Evolutionary conservation across 2,888 invertebrate genomes (phyloP), one percentile per base, ranked within the genome.

Genomic region (Machimus atricapillus): DNA sequence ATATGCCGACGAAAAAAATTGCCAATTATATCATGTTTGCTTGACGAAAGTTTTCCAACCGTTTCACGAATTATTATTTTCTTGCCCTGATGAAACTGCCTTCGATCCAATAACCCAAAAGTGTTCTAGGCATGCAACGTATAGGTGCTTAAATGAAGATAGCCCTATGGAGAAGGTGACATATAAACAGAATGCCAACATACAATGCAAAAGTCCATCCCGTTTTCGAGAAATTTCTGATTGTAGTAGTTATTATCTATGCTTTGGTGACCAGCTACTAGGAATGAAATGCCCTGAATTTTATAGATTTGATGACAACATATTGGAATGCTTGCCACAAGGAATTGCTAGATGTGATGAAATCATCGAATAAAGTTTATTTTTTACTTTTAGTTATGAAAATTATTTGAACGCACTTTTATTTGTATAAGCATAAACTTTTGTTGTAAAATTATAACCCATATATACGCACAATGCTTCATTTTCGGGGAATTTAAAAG

Each of bases 261-360:
- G 89, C 81, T 89, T 87, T 34, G 86, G 87, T 31, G 89, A 89
- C 40, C 88, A 89, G 73, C 88, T 88, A 8, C 87, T 89, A 31
- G 88, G 88, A 76, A 89, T 89, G 77, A 89, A 88, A 81, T 90
- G 90, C 88, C 89, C 89, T 1, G 87, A 88, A 56, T 89, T 88
- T 43, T 89, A 89, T 82, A 89, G 89, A 43, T 89, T 89, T 83
- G 89, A 89, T 82, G 89, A 89, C 78, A 78, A 79, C 27, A 58
- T 88, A 4, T 52, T 89, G 14, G 88, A 89, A 40, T 90, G 90
- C 78, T 43, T 89, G 4, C 89, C 89, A 34, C 86, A 89, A 73
- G 88, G 87, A 66, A 77, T 88, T 5, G 89, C 89, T 74, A 77
- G 86, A 78, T 89, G 89, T 74, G 16, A 74, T 43, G 85, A 85